These are phyloP conservation scores for Misgurnus anguillicaudatus DNA, from an alignment of 2,113 vertebrate species.

Conservation along the genomic window DNA sequence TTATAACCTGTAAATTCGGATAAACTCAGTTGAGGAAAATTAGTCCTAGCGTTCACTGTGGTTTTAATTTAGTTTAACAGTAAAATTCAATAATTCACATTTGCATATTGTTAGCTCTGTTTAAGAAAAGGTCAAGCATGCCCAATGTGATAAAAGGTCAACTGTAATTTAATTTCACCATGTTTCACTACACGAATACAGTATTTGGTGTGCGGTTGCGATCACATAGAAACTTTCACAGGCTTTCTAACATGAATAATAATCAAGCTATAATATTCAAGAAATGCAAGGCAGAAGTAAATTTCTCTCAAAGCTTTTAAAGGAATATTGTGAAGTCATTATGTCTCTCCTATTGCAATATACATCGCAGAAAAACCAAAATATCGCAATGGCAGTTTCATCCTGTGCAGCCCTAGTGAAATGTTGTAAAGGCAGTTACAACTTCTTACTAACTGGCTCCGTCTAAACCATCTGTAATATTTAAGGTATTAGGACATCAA, in stretches of 20 bases:
- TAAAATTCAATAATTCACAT: constrained; percentile 4
- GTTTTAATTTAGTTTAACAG: not conserved
- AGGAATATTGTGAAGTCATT: too few relatives aligned
- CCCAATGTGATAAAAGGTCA: constrained; percentile 23
- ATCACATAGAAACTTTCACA: not conserved
- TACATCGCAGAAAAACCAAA: too few relatives aligned
- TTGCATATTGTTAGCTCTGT: not conserved
- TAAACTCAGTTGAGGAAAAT: not conserved
- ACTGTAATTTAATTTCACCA: constrained; percentile 8
- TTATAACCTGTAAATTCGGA: not conserved
- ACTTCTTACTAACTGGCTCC: too few relatives aligned
- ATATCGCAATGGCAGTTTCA: too few relatives aligned
- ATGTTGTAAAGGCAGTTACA: too few relatives aligned
- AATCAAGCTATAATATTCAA: too few relatives aligned
- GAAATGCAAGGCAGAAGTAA: too few relatives aligned
- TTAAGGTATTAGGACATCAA: not conserved
- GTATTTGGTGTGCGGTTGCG: not conserved
- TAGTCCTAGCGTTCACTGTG: not conserved
- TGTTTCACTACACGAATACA: constrained; percentile 7
- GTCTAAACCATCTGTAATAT: not conserved
- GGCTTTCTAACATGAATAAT: too few relatives aligned
- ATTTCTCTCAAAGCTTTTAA: too few relatives aligned
- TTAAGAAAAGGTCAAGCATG: constrained; percentile 30
- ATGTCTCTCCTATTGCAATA: too few relatives aligned
- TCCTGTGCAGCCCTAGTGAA: too few relatives aligned